A percentile compares a stretch with the other conserved stretches of the same genome.
Evolutionary conservation across 2,113 vertebrate genomes (phyloP).

Genomic region (Phalacrocorax pelagicus): DNA sequence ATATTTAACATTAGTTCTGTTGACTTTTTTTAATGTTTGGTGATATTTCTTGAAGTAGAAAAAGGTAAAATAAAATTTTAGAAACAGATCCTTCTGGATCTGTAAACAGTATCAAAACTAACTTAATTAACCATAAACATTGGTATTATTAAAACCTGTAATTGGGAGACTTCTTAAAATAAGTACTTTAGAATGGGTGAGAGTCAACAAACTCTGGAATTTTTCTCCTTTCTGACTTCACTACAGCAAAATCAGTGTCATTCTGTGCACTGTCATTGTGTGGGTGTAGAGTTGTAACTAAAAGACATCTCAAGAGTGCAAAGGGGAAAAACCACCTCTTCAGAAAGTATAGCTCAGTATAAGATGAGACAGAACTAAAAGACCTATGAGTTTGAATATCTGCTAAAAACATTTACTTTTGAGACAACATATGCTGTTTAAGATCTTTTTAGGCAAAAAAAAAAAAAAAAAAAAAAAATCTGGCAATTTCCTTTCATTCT

Average conservation of each 20-base stretch:
- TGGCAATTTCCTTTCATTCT: not conserved
- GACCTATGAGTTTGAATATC: not conserved
- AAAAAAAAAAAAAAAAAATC: not conserved
- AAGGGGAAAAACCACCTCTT: not conserved
- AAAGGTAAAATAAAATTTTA: not conserved
- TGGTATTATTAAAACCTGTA: not conserved
- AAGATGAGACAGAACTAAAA: not conserved
- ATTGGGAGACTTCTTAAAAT: not conserved
- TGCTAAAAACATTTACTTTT: not conserved
- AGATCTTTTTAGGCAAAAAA: not conserved
- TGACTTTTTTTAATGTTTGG: not conserved
- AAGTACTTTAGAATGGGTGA: not conserved
- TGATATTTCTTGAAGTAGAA: not conserved
- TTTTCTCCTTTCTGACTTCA: not conserved
- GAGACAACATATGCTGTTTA: not conserved
- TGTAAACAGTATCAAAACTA: not conserved
- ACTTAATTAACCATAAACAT: not conserved
- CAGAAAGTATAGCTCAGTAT: not conserved
- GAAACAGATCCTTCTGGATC: not conserved
- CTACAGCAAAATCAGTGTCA: not conserved
- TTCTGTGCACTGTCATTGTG: not conserved
- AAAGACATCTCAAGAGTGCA: not conserved
- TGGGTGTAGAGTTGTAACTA: not conserved
- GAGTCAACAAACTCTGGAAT: not conserved
- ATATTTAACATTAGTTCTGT: not conserved